Base-by-base conservation (phyloP, 2,888 invertebrate species). In the Oasisia sp. region DNA sequence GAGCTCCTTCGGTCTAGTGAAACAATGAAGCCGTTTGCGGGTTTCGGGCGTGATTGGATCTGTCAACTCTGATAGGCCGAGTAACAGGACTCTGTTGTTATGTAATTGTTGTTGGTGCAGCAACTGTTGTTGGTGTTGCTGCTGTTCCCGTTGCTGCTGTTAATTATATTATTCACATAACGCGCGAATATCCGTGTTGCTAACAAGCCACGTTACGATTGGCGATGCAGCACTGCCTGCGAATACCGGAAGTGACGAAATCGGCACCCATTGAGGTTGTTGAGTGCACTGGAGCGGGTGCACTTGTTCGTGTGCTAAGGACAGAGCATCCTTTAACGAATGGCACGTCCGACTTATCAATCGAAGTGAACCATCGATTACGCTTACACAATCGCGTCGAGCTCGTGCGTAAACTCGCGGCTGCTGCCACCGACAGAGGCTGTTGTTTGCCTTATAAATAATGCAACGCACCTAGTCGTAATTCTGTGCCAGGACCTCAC, bases 381-480 rank as follows among this genome's bases (percentile, higher is more conserved):
- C 27, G n/a, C 74, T n/a, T 74, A 74, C 74, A 74, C 7, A 27
- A 19, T 27, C 27, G 74, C n/a, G 19, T 74, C 27, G 7, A 27
- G 27, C 27, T 14, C 74, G 1, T 4, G 27, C 27, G 7, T 27
- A 74, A 74, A 74, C 19, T 38, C 7, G 74, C 74, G 74, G 27
- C n/a, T 11, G 56, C 14, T 56, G 56, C 56, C 1, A 2, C 27
- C 74, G 19, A n/a, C 74, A 19, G 5, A 19, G 27, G 74, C 74
- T 27, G 14, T 74, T 74, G 74, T 74, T 74, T n/a, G 74, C n/a
- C 74, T 74, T 74, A 74, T 74, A 74, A 74, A 74, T 74, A 74
- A 74, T n/a, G 74, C n/a, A 74, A 19, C 74, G 74, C 74, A 27
- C 27, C 74, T 7, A 74, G 74, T n/a, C 27, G 74, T 74, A 27